Base-by-base conservation (phyloP, 2,113 vertebrate genomes). In the Peucedramus taeniatus region DNA sequence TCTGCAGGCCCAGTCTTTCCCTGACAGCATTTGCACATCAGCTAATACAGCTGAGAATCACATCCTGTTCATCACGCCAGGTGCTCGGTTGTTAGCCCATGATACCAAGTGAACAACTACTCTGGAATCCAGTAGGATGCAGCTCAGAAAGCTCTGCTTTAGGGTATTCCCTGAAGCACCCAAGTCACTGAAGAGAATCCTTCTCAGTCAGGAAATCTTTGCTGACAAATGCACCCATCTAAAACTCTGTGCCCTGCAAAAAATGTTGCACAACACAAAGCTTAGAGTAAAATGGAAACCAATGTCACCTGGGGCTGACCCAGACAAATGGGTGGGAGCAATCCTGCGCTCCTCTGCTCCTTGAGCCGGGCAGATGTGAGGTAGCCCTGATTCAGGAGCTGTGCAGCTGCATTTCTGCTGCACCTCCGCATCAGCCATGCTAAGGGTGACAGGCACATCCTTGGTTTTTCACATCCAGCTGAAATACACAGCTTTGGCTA, bases 381-480 rank as follows among this genome's bases (percentile, higher is more conserved):
- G 64, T 28, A 93, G 37, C 24, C 47, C 22, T 22, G 40, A 30
- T 9, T 17, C 53, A 47, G 63, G 17, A 63, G n/a, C 37, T 44
- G 18, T 9, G 33, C 35, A 74, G 70, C 9, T 59, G n/a, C 45
- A 45, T 28, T 56, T 12, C 78, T 49, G 19, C 23, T 40, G 45
- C 0, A 0, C n/a, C 1, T 0, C 49, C 80, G 45, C 28, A 5
- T 35, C 51, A 47, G 39, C 40, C 47, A 33, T 0, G 0, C 53
- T 23, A n/a, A 47, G 39, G 13, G 53, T 1, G 3, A 54, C 2
- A n/a, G 15, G 11, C 31, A 56, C 3, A 1, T 69, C 57, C 30
- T 49, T 64, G 16, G 4, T 66, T 54, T 35, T 89, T 31, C n/a
- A n/a, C n/a, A n/a, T n/a, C 19, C 47, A 60, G 53, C 19, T 13